Percentiles rank a stretch among this genome's conserved stretches.
phyloP scores from a whole-genome alignment of 2,888 invertebrate genomes.

The Pristionchus entomophagus region DNA sequence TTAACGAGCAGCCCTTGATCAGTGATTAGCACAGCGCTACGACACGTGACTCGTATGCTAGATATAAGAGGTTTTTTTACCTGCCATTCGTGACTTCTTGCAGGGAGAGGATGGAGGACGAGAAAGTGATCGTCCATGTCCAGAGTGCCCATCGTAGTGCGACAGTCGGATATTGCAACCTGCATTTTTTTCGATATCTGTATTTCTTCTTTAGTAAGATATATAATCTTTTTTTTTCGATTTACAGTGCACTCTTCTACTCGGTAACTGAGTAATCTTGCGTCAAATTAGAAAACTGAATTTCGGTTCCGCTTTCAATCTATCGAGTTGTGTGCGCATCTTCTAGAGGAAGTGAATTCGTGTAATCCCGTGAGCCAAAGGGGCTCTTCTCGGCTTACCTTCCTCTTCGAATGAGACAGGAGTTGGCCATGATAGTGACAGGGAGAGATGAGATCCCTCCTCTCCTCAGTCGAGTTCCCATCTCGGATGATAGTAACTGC shows the following conservation, averaged over 20 bases:
- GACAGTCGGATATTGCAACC: constrained; percentile 74
- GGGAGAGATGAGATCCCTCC: not conserved
- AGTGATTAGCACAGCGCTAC: not conserved
- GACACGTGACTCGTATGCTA: not conserved
- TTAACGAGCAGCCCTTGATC: too few relatives aligned
- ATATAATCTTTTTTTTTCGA: not conserved
- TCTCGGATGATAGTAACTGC: constrained; percentile 18
- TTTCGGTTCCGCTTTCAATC: not conserved
- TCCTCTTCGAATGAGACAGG: constrained; percentile 38
- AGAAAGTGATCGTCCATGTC: constrained; percentile 74
- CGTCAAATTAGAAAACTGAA: constrained; percentile 19
- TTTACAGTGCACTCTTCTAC: not conserved
- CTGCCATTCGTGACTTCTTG: constrained; percentile 51
- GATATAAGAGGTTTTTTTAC: not conserved
- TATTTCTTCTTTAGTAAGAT: not conserved
- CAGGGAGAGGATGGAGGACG: constrained; percentile 72
- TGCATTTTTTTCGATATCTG: constrained; percentile 39
- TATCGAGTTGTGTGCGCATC: not conserved
- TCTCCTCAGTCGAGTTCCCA: constrained; percentile 12
- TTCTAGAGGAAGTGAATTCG: not conserved
- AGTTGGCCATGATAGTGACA: constrained; percentile 44
- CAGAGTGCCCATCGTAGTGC: constrained; percentile 68
- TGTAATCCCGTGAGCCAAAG: too few relatives aligned
- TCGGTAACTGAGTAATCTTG: too few relatives aligned
- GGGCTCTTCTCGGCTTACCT: not conserved